Evolutionary conservation across 2,113 vertebrate genomes (phyloP).

Genomic region (Carassius carassius): DNA sequence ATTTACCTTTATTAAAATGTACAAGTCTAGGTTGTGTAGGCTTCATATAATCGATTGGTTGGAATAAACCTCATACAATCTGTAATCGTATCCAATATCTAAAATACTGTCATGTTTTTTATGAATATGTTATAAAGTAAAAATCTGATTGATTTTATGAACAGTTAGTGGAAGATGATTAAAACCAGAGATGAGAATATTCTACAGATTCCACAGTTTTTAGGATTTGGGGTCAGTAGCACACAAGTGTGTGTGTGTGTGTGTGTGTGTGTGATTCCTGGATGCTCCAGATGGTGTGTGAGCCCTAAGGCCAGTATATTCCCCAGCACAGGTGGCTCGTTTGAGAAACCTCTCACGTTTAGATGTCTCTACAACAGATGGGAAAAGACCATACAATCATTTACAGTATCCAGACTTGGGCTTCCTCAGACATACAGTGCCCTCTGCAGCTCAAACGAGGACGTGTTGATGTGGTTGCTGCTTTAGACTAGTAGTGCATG

Average conservation of each 20-base stretch:
- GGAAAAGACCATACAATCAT: constrained; percentile 8
- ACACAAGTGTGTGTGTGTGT: constrained; percentile 11
- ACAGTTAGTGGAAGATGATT: background rate
- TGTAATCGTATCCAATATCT: too few relatives aligned
- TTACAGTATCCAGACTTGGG: background rate
- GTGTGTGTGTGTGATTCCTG: background rate
- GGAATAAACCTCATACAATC: background rate
- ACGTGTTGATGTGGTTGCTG: background rate
- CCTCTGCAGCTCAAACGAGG: constrained; percentile 44
- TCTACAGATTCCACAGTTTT: background rate
- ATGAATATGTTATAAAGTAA: background rate
- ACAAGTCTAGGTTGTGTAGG: background rate
- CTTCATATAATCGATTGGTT: background rate
- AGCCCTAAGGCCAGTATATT: constrained; percentile 12
- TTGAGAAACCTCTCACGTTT: constrained; percentile 30
- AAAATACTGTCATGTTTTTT: background rate
- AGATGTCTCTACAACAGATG: constrained; percentile 29
- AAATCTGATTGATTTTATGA: background rate
- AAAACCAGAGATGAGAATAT: background rate
- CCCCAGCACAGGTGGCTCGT: constrained; percentile 46
- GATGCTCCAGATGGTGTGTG: constrained; percentile 41
- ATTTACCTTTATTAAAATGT: background rate
- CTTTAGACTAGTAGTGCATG: background rate
- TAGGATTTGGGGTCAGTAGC: constrained; percentile 19
- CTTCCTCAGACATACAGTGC: constrained; percentile 1